Percentiles rank a stretch among this genome's conserved stretches.
Evolutionary conservation across 2,888 invertebrate species (phyloP).

Genomic region (Branchipolynoe longqiensis): DNA sequence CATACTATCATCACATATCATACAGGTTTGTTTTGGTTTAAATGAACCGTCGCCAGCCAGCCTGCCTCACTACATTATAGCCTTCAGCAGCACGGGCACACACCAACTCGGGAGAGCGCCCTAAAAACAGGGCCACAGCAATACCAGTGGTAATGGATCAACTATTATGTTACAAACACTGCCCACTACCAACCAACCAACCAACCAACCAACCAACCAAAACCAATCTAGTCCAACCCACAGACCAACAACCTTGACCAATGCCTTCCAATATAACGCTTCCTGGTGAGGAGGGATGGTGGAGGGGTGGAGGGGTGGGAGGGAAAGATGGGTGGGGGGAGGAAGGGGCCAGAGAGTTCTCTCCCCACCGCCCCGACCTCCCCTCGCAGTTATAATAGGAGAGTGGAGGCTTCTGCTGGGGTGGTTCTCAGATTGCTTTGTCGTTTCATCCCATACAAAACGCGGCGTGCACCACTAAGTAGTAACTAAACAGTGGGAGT

Average conservation of each 20-base stretch:
- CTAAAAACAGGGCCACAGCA: conserved; percentile 31
- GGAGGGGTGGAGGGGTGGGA: too few species aligned
- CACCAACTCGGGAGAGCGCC: background rate
- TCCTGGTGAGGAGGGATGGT: background rate
- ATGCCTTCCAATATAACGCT: background rate
- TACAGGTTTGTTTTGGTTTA: too few species aligned
- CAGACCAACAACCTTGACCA: conserved; percentile 31
- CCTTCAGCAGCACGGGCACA: background rate
- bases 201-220: too few species aligned
- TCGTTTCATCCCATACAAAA: background rate
- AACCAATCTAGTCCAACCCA: conserved; percentile 3
- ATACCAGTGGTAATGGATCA: conserved; percentile 32
- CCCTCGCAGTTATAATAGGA: background rate
- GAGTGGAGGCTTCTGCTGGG: background rate
- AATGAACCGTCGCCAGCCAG: background rate
- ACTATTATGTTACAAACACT: conserved; percentile 46
- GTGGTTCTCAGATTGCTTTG: background rate
- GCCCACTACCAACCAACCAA: conserved; percentile 43
- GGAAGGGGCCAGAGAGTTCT: too few species aligned
- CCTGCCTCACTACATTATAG: too few species aligned
- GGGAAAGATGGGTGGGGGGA: too few species aligned
- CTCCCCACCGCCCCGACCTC: background rate
- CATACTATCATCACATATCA: conserved; percentile 45
- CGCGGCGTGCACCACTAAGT: background rate
- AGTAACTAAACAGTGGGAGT: conserved; percentile 27